These are phyloP conservation scores for Trissolcus brochymenae DNA, from an alignment of 2,888 invertebrate species.

Conservation along the genomic window DNA sequence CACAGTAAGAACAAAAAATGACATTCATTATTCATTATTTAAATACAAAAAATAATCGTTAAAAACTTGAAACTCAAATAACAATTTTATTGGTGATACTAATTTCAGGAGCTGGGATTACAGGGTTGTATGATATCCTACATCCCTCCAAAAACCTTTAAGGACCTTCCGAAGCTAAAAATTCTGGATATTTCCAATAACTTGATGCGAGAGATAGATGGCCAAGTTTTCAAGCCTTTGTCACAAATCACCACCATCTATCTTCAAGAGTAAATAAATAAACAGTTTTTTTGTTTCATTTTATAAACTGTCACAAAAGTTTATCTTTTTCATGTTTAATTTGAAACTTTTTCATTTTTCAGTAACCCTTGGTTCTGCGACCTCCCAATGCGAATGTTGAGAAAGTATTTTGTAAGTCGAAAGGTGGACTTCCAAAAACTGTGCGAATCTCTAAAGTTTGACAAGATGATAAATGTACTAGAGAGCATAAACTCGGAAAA, in stretches of 20 bases:
- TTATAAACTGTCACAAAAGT: too few species aligned
- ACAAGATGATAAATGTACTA: constrained; percentile 61
- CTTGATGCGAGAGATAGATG: constrained; percentile 65
- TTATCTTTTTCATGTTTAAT: neutral
- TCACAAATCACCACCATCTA: constrained; percentile 61
- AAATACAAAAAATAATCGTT: neutral
- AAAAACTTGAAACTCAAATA: neutral
- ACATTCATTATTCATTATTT: neutral
- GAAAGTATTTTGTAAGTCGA: constrained; percentile 57
- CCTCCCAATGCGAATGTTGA: constrained; percentile 60
- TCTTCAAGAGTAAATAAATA: constrained; percentile 64
- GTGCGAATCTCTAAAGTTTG: constrained; percentile 61
- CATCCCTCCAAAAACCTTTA: constrained; percentile 64
- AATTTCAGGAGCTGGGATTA: constrained; percentile 65
- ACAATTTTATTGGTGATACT: neutral
- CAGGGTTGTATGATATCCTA: constrained; percentile 67
- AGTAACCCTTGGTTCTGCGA: constrained; percentile 72
- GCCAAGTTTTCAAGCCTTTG: constrained; percentile 55
- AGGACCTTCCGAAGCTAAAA: constrained; percentile 63
- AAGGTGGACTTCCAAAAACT: constrained; percentile 58
- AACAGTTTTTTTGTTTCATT: too few species aligned
- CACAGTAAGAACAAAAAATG: constrained; percentile 61
- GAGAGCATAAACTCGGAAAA: constrained; percentile 24
- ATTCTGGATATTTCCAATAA: constrained; percentile 70
- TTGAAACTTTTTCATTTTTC: constrained; percentile 25